phyloP scores from a whole-genome alignment of 2,888 invertebrate species.

The Teleogryllus oceanicus region DNA sequence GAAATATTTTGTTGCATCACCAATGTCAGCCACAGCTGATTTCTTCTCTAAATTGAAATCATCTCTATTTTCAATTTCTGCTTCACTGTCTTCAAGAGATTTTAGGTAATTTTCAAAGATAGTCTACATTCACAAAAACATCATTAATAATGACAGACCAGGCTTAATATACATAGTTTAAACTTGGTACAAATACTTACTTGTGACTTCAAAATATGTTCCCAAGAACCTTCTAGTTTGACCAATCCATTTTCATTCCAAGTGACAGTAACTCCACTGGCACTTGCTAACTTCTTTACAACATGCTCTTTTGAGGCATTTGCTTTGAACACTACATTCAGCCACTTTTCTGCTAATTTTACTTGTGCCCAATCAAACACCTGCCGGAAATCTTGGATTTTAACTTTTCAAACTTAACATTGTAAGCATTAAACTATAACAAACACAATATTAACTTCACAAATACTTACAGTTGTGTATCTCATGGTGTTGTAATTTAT shows the following conservation, averaged over 20 bases:
- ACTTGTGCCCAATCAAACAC: conserved; percentile 22
- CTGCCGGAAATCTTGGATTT: background rate
- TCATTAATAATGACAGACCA: too few relatives aligned
- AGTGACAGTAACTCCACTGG: background rate
- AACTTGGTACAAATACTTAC: background rate
- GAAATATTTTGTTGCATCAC: too few relatives aligned
- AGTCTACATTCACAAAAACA: too few relatives aligned
- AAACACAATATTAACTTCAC: too few relatives aligned
- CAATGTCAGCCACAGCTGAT: background rate
- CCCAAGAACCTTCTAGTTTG: conserved; percentile 18
- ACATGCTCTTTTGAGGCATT: background rate
- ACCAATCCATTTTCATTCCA: conserved; percentile 23
- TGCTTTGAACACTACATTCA: background rate
- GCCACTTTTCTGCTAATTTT: background rate
- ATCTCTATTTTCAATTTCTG: too few relatives aligned
- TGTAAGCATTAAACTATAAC: too few relatives aligned
- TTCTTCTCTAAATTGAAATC: background rate
- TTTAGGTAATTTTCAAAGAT: too few relatives aligned
- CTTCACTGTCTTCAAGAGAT: too few relatives aligned
- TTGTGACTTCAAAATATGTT: background rate
- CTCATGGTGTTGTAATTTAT: too few relatives aligned
- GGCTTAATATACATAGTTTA: too few relatives aligned
- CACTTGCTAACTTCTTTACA: background rate
- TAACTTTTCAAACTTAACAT: too few relatives aligned
- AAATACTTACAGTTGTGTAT: too few relatives aligned